Evolutionary conservation across 2,797 vertebrate genomes (phyloP).

Genomic region (Monodelphis domestica): DNA sequence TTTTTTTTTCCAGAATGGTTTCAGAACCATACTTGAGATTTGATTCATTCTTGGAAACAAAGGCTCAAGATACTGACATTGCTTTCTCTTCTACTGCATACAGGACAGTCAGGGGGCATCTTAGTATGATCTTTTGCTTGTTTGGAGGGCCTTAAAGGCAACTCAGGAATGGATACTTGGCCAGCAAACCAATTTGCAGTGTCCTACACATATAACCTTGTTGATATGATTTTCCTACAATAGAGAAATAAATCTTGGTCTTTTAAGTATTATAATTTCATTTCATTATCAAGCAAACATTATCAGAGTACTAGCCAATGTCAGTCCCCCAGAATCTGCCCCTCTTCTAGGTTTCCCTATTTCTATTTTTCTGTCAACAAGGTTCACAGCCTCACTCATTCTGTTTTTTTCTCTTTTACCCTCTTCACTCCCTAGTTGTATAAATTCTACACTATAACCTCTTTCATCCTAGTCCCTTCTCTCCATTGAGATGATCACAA

Average conservation of each 20-base stretch:
- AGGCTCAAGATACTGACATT: not conserved
- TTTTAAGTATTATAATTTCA: not conserved
- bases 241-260: not conserved
- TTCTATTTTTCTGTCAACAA: not conserved
- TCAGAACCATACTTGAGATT: not conserved
- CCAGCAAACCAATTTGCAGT: not conserved
- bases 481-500: not conserved
- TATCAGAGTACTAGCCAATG: not conserved
- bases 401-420: not conserved
- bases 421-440: not conserved
- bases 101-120: not conserved
- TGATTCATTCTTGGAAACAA: not conserved
- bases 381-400: not conserved
- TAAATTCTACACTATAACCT: not conserved
- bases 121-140: not conserved
- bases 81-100: not conserved
- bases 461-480: not conserved
- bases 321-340: rapidly evolving
- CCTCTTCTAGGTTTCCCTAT: not conserved
- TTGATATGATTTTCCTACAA: not conserved
- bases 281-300: not conserved
- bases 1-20: not conserved
- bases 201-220: not conserved
- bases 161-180: not conserved
- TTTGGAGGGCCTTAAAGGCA: not conserved